Percentiles rank a stretch among this genome's conserved stretches.
Conservation (phyloP, 2,888 invertebrate genomes). For the Theretra japonica region DNA sequence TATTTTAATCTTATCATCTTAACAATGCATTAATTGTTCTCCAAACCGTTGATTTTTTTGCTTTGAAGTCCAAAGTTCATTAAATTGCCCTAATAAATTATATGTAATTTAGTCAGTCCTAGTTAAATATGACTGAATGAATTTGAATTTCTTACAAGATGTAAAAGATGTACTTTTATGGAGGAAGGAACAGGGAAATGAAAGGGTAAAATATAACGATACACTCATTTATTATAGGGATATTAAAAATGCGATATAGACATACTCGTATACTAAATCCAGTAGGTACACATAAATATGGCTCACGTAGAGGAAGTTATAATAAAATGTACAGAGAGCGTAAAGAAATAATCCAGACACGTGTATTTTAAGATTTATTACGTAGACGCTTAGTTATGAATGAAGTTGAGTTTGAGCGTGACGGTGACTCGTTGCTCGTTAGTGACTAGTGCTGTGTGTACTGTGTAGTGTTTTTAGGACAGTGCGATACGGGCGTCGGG, state of each 20-base stretch:
- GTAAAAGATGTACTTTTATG: no score
- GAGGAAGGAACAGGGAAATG: no score
- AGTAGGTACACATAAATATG: not conserved
- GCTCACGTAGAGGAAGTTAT: constrained; percentile 23
- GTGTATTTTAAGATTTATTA: constrained; percentile 25
- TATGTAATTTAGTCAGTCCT: no score
- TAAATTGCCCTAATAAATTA: no score
- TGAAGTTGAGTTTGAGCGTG: constrained; percentile 35
- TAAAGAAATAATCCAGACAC: constrained; percentile 33
- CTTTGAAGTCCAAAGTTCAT: no score
- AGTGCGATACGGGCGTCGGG: not conserved
- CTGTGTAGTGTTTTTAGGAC: constrained; percentile 6
- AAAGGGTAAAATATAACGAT: no score
- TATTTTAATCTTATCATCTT: no score
- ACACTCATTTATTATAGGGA: no score
- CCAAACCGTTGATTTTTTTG: no score
- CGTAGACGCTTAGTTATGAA: constrained; percentile 35
- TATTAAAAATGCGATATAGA: not conserved
- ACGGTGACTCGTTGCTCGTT: constrained; percentile 3
- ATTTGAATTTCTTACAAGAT: no score
- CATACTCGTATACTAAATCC: not conserved
- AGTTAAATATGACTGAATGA: no score
- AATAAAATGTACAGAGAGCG: constrained; percentile 32
- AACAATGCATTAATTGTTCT: no score
- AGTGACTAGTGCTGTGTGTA: not conserved